Conservation (phyloP, 2,888 invertebrate species). For the Pinctada fucata region DNA sequence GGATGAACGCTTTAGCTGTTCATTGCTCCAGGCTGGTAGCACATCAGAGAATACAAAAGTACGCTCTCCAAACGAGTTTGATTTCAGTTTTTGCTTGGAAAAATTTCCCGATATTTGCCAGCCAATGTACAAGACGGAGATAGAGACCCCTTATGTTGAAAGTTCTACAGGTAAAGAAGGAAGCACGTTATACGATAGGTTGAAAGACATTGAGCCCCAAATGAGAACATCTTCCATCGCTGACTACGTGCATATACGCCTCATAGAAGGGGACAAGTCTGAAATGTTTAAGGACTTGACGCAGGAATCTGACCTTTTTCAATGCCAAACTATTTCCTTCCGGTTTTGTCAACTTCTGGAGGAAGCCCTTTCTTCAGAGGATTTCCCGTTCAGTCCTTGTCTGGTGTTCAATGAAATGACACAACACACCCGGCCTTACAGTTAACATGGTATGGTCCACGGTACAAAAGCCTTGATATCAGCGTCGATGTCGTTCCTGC, state of each 20-base stretch:
- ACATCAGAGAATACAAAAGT: conserved; percentile 46
- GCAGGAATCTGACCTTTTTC: conserved; percentile 25
- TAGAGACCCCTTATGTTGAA: background rate
- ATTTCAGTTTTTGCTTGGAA: conserved; percentile 45
- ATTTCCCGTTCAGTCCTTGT: conserved; percentile 37
- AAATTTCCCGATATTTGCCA: conserved; percentile 32
- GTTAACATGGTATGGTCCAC: conserved; percentile 35
- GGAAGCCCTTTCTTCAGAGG: conserved; percentile 27
- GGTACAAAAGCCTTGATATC: conserved; percentile 42
- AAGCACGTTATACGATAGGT: background rate
- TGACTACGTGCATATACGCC: conserved; percentile 34
- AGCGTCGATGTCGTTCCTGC: conserved; percentile 46
- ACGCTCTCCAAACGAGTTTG: conserved; percentile 43
- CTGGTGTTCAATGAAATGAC: conserved; percentile 38
- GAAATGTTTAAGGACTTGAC: conserved; percentile 20
- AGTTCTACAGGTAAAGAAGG: background rate
- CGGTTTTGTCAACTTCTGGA: conserved; percentile 31
- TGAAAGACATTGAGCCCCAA: background rate
- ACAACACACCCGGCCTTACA: too few species aligned
- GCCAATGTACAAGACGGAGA: conserved; percentile 18
- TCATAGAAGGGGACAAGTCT: conserved; percentile 20
- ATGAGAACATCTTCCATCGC: conserved; percentile 28
- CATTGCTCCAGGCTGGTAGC: conserved; percentile 42
- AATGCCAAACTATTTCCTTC: conserved; percentile 37
- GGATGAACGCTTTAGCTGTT: conserved; percentile 37